Evolutionary conservation across 2,113 vertebrate genomes (phyloP), one percentile per base, ranked within the genome.

Genomic region (Xiphorhynchus elegans): DNA sequence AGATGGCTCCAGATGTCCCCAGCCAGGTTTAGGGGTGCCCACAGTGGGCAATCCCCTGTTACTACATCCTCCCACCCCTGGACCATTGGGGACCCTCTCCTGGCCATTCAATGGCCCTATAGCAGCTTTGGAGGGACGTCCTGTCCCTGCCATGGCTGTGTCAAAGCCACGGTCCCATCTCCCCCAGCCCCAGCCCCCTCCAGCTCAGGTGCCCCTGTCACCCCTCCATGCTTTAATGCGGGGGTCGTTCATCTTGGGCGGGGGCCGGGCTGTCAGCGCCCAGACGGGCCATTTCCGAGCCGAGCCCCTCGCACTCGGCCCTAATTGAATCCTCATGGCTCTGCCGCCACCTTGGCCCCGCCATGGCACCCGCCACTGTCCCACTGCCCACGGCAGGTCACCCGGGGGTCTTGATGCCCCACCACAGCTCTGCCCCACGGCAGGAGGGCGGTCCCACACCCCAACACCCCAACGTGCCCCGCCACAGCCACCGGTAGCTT

Each of bases 251-350:
- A 98, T 99, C 98, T 99, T 98, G 87, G 75, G 98, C 95, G 92
- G 97, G 97, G 97, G 94, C 85, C 74, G 90, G 84, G 97, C 98
- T 98, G 98, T 99, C 98, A 98, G 98, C 98, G 78, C 96, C 97
- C 98, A 98, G 98, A 98, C 98, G 95, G 98, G 98, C 98, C 97
- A 98, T 98, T 99, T 98, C 98, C 60, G 94, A 74, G 90, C 87
- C 40, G 75, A 93, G 87, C 97, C 76, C 88, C 94, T 87, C 15
- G 72, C 28, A 69, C 97, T 97, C 97, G 31, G 86, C 72, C 95
- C 80, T 98, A 99, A 99, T 99, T 98, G 98, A 98, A 98, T 97
- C 98, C 98, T 88, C 97, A 98, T 99, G 98, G 96, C 89, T 75
- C 8, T 78, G 69, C 73, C 46, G 87, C 87, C 42, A 33, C 17